phyloP scores from a whole-genome alignment of 1,140 invertebrate species.

The Pentalonia nigronervosa region DNA sequence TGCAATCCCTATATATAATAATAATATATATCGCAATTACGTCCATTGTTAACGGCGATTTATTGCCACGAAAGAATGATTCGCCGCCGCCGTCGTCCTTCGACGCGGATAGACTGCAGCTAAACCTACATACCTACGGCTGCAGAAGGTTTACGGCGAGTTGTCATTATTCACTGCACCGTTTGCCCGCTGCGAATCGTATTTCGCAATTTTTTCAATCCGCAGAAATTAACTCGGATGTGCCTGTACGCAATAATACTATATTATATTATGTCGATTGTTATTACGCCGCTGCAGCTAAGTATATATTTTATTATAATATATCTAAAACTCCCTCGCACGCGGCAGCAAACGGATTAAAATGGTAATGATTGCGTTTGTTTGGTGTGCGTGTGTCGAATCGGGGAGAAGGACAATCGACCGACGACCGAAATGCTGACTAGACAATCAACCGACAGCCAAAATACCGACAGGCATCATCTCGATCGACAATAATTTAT shows the following conservation, averaged over 20 bases:
- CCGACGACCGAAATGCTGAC: too few relatives aligned
- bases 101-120: background rate
- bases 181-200: background rate
- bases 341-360: background rate
- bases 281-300: background rate
- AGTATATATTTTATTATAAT: too few relatives aligned
- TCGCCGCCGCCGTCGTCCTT: background rate
- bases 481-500: too few relatives aligned
- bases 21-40: background rate
- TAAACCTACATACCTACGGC: too few relatives aligned
- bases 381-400: too few relatives aligned
- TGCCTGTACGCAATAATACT: background rate
- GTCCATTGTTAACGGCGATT: constrained; percentile 37
- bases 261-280: background rate
- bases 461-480: too few relatives aligned
- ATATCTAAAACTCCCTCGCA: background rate
- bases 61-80: constrained; percentile 7
- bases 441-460: too few relatives aligned
- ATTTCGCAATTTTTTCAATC: background rate
- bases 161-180: background rate
- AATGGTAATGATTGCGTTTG: background rate
- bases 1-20: background rate
- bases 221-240: background rate
- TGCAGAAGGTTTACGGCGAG: background rate
- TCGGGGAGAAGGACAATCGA: too few relatives aligned